Base-by-base conservation (phyloP, 2,113 vertebrate species). In the Charina bottae region DNA sequence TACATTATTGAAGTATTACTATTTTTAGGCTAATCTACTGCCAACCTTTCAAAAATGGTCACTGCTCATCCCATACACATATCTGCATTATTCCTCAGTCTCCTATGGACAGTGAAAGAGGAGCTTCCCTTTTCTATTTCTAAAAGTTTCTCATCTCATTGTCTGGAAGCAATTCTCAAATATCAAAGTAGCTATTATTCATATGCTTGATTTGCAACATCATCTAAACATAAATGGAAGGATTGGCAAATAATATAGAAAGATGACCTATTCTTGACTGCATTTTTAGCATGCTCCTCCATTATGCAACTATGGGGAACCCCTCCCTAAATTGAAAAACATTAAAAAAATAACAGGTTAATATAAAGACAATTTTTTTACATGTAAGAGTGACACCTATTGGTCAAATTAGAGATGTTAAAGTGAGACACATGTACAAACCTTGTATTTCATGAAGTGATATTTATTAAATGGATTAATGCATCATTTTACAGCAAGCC, bases 401-500 rank as follows among this genome's bases (percentile, higher is more conserved):
- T 85, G 87, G 78, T 55, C 58, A 46, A 24, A 89, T 46, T 90
- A 33, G 26, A 0, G 54, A 24, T 78, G 83, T 84, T 46, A 93
- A 19, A 4, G 64, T 33, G 12, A 53, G 54, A 93, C 94, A 97
- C 62, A 92, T 92, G 95, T 37, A 95, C 86, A 95, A 83, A 60
- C 56, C 93, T 83, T 87, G 68, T 95, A 96, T 97, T 97, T 98
- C 97, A 97, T 97, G 97, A 98, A 98, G 98, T 98, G 97, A 97
- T 98, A 97, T 98, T 98, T 98, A 98, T 98, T 98, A 98, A 98
- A 97, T 97, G 97, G 97, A 98, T 97, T 98, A 98, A 98, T 97
- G 98, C 97, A 98, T 97, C 97, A 98, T 98, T 98, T 98, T 98
- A 98, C 98, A 98, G 98, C 98, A 98, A 98, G 98, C 97, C 97